Evolutionary conservation across 2,797 vertebrate species (phyloP).

Genomic region (Schizopygopsis pylzovi): DNA sequence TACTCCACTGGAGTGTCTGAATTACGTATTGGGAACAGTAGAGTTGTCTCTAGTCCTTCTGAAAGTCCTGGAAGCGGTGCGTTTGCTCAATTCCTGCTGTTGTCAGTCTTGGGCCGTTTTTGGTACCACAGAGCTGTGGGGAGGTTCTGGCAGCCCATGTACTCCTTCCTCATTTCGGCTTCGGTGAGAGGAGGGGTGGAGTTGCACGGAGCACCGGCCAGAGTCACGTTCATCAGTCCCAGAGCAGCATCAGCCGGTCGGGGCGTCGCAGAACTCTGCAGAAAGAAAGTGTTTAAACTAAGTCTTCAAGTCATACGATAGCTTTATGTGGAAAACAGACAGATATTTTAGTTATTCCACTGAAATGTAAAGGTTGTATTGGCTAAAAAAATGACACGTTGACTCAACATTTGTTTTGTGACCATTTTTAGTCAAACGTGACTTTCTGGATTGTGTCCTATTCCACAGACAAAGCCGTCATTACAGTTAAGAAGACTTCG

Average conservation of each 20-base stretch:
- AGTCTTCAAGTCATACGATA: not conserved
- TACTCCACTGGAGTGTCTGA: constrained; percentile 1
- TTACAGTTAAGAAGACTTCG: not conserved
- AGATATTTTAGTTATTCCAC: not conserved
- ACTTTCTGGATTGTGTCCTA: not conserved
- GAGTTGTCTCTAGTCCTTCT: constrained; percentile 4
- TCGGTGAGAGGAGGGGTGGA: constrained; percentile 79
- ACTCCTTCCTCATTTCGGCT: constrained; percentile 77
- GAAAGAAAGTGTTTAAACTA: not conserved
- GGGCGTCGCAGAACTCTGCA: constrained; percentile 66
- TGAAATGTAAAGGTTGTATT: not conserved
- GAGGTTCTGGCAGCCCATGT: constrained; percentile 85
- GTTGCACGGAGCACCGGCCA: constrained; percentile 82
- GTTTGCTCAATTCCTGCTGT: constrained; percentile 55
- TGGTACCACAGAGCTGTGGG: constrained; percentile 83
- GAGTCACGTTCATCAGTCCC: constrained; percentile 77
- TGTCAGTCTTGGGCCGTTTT: constrained; percentile 62
- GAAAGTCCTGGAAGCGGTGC: not conserved
- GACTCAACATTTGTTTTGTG: not conserved
- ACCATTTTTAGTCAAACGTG: not conserved
- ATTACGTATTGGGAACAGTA: not conserved
- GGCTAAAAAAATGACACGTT: not conserved
- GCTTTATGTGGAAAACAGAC: constrained; percentile 1
- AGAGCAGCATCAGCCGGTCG: constrained; percentile 66
- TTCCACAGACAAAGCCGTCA: not conserved